Base-by-base conservation (phyloP, 2,888 invertebrate genomes). In the Agrochola circellaris region DNA sequence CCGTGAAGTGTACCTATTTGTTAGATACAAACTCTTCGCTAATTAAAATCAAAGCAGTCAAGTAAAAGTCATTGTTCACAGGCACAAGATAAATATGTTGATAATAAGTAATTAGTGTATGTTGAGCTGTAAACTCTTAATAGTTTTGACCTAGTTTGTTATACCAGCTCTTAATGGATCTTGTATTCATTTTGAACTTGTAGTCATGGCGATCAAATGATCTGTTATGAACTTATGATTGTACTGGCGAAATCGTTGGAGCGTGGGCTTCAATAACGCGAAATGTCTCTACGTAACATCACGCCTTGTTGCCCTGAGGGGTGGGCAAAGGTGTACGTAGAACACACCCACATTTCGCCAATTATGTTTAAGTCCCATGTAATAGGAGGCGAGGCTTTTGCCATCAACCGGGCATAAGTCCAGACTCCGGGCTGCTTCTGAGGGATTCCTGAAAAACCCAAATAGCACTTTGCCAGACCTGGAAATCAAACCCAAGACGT, bases 131-230 rank as follows among this genome's bases (percentile, higher is more conserved):
- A 72, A 75, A 75, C 51, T 68, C 68, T 78, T 74, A 76, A 86
- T 79, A 83, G 77, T 60, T 80, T 68, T 86, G 75, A 70, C 83
- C 78, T 75, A 83, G 72, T 77, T 81, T 11, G 54, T 48, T 75
- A 60, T 67, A 72, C 68, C 67, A 76, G 76, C 74, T 74, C 56
- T 69, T 85, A 77, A 80, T 78, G 34, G 30, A 77, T 73, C 42
- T 73, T 20, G 51, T 66, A 17, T 13, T 65, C 20, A n/a, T 51
- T 65, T 42, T 17, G 17, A 62, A 58, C 48, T 62, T 26, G 23
- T 48, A 69, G 65, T 34, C 54, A 74, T 17, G 30, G 69, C 38
- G 56, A 77, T 72, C 61, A 71, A 85, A 73, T 71, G 30, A 74
- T 61, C n/a, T 51, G 38, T 54, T 56, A 64, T 54, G 56, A 68